Conservation (phyloP, 2,888 invertebrate genomes). For the Leptinotarsa haldemani region DNA sequence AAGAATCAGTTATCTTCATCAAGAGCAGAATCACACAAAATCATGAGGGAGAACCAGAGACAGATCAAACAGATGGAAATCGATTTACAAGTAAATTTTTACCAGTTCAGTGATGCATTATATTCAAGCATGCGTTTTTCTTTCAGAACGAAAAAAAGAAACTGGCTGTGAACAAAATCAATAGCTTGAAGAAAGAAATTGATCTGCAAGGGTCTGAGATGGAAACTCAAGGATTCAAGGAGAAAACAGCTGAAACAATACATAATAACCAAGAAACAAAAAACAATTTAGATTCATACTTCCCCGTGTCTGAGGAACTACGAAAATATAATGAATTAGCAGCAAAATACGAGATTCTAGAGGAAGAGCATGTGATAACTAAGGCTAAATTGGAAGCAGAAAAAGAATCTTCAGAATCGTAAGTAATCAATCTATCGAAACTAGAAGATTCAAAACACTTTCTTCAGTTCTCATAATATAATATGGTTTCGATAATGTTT, state of each 20-base stretch:
- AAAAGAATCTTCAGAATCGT: conserved; percentile 78
- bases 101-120: too few species aligned
- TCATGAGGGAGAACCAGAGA: conserved; percentile 74
- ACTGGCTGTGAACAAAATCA: conserved; percentile 74
- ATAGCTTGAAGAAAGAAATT: conserved; percentile 80
- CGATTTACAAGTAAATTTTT: conserved; percentile 56
- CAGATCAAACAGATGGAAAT: conserved; percentile 65
- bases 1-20: conserved; percentile 72
- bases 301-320: conserved; percentile 74
- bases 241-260: conserved; percentile 71
- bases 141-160: conserved; percentile 74
- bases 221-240: conserved; percentile 77
- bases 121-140: too few species aligned
- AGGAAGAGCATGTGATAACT: conserved; percentile 86
- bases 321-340: conserved; percentile 85
- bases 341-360: conserved; percentile 83
- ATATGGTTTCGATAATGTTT: too few species aligned
- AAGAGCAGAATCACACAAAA: conserved; percentile 73
- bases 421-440: conserved; percentile 65
- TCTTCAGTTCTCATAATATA: too few species aligned
- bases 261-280: conserved; percentile 75
- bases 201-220: conserved; percentile 77
- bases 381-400: conserved; percentile 85
- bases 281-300: conserved; percentile 73
- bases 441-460: too few species aligned